Evolutionary conservation across 2,113 vertebrate species (phyloP), one percentile per base, ranked within the genome.

Genomic region (Callospermophilus lateralis): DNA sequence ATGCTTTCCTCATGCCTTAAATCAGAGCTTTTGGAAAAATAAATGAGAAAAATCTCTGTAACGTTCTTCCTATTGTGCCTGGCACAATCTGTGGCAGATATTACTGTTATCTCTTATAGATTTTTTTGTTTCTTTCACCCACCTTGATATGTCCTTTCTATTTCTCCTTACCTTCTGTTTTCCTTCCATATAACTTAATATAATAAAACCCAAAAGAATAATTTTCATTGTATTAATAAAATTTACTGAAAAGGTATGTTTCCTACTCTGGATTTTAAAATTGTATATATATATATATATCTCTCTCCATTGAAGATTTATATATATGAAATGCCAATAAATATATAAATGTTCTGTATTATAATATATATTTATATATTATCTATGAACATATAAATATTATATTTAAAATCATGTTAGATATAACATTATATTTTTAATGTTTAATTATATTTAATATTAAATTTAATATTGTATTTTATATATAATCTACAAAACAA

Each of bases 211-310:
- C 13, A 53, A 42, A 3, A 87, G 28, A 61, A 77, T 84, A 76
- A 76, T 37, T 61, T 70, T 55, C 12, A 58, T 4, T 13, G 11
- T 70, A 77, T 80, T 78, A 55, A 74, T 70, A 88, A 78, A 72
- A 61, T 63, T 74, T 73, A 53, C 28, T 16, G 24, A 68, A 92
- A 76, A 72, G 4, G 2, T 20, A 16, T 42, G 6, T 83, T 90
- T 96, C 22, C 32, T 58, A 45, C 67, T 87, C 34, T 83, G 78
- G 45, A 26, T 67, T 86, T 90, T 55, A 55, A 63, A 92, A 72
- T 92, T 58, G 17, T 8, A 37, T 32, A 6, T 17, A 55, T 55
- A 55, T 55, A 55, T 55, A 19, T 55, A 55, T 6, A 19, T 19
- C 12, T 48, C 20, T 55, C 19, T 55, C 55, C 55, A 22, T 20